Conservation (phyloP, 1,140 invertebrate genomes). For the Aphis gossypii region DNA sequence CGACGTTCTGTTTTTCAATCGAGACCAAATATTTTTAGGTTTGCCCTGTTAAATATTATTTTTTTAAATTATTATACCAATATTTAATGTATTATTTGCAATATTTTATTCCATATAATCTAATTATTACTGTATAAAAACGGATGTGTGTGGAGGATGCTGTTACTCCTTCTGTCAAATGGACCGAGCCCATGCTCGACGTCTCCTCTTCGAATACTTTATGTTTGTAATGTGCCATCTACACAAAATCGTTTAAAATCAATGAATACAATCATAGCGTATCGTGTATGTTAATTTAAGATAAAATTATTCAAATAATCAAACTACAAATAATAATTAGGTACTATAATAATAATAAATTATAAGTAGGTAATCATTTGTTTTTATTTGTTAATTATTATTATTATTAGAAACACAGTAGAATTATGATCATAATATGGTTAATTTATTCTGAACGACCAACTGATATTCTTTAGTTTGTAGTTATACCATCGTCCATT, state of each 20-base stretch:
- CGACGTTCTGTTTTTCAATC: slow-evolving; percentile 34
- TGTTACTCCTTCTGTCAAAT: slow-evolving; percentile 76
- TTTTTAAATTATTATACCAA: background rate
- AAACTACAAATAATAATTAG: background rate
- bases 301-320: background rate
- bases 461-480: too few species aligned
- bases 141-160: slow-evolving; percentile 80
- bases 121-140: slow-evolving; percentile 75
- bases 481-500: too few species aligned
- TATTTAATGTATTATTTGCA: too few species aligned
- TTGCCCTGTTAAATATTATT: slow-evolving; percentile 27
- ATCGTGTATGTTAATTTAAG: background rate
- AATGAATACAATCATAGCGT: background rate
- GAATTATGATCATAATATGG: too few species aligned
- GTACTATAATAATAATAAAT: background rate
- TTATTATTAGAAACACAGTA: too few species aligned
- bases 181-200: slow-evolving; percentile 82
- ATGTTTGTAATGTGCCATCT: slow-evolving; percentile 88
- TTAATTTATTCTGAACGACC: too few species aligned
- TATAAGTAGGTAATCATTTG: too few species aligned
- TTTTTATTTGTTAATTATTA: too few species aligned
- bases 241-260: slow-evolving; percentile 62
- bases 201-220: slow-evolving; percentile 83
- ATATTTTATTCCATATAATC: background rate
- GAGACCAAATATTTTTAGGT: slow-evolving; percentile 47